Evolutionary conservation across 2,113 vertebrate species (phyloP), one percentile per base, ranked within the genome.

Genomic region (Microtus ochrogaster): DNA sequence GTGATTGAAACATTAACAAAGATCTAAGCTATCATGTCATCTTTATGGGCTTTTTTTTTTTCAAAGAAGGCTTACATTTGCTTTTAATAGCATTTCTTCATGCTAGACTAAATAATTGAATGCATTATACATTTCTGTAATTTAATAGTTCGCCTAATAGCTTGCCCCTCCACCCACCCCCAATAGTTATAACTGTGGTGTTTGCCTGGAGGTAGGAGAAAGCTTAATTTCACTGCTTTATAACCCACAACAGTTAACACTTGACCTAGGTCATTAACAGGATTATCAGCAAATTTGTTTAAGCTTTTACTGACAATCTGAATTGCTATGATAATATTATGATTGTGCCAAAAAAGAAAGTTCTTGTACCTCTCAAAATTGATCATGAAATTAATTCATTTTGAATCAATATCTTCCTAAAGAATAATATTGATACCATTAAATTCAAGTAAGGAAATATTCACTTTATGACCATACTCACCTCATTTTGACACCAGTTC

Each of bases 201-300:
- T 98, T 98, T 98, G 98, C 98, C 98, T 79, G 97, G 97, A 98
- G 98, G 98, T 98, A 98, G 96, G 88, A 98, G 98, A 98, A 98
- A 98, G 98, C 98, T 98, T 98, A 98, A 98, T 99, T 99, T 99
- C 97, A 96, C 98, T 98, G 97, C 97, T 98, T 99, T 98, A 98
- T 99, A 99, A 99, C 98, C 98, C 98, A 97, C 98, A 99, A 98
- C 98, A 99, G 99, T 99, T 99, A 99, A 99, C 99, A 99, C 98
- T 98, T 99, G 99, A 99, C 99, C 99, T 98, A 97, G 98, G 98
- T 99, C 99, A 99, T 99, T 99, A 99, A 98, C 98, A 98, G 98
- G 98, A 99, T 99, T 99, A 99, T 99, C 98, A 98, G 98, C 98
- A 98, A 99, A 99, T 99, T 99, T 99, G 98, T 99, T 98, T 99